Conservation (phyloP, 2,797 vertebrate genomes). For the Euphonia xanthogaster region DNA sequence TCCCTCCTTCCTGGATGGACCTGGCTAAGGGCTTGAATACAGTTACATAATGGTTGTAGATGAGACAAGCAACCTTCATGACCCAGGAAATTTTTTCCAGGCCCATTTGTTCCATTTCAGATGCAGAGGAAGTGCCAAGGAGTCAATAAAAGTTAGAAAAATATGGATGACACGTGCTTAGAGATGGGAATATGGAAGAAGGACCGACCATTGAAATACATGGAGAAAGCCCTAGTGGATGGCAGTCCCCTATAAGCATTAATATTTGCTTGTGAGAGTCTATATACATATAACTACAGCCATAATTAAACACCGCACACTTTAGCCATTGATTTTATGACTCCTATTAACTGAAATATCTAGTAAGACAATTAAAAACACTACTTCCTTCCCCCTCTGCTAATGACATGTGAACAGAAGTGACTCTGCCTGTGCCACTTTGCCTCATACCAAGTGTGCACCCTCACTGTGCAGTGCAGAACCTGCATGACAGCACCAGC, state of each 20-base stretch:
- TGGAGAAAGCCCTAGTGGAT: background rate
- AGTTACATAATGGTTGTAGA: background rate
- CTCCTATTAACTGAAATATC: background rate
- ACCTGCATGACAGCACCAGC: background rate
- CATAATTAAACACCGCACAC: background rate
- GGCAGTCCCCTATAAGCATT: background rate
- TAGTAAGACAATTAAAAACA: background rate
- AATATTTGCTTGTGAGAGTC: background rate
- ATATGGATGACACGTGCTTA: accelerated
- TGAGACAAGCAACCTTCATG: background rate
- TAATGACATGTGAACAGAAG: background rate
- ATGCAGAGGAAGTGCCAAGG: background rate
- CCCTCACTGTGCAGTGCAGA: background rate
- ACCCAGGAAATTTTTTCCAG: background rate
- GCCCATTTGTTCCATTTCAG: background rate
- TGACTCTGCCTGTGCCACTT: background rate
- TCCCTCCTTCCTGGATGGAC: background rate
- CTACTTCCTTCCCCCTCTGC: background rate
- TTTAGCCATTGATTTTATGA: background rate
- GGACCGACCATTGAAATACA: background rate
- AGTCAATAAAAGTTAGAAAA: background rate
- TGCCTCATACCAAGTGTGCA: background rate
- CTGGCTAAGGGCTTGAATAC: background rate
- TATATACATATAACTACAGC: background rate
- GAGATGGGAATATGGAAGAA: background rate